A percentile compares a stretch with the other conserved stretches of the same genome.
Conservation (phyloP, 2,113 vertebrate species). For the Atherinomorus stipes region DNA sequence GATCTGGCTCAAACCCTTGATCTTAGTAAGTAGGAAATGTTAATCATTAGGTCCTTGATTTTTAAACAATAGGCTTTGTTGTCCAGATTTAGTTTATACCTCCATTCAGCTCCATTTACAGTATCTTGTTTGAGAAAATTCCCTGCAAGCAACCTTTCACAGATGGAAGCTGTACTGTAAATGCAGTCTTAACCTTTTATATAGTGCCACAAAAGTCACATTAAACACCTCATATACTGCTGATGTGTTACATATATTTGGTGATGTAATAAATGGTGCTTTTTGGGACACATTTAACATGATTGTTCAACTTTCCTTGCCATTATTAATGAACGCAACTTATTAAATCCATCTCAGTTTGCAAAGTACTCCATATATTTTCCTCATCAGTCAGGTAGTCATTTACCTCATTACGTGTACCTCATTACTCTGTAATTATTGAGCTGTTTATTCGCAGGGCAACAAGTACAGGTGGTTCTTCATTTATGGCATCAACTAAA, state of each 20-base stretch:
- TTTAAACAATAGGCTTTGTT: no score
- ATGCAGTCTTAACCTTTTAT: no score
- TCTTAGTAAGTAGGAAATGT: no score
- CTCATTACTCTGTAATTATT: neutral
- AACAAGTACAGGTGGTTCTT: neutral
- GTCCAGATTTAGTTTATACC: no score
- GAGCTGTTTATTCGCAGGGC: neutral
- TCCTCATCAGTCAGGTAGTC: slow-evolving; percentile 15
- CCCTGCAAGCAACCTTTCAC: no score
- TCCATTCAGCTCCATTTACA: no score
- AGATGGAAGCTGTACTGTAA: no score
- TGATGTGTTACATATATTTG: neutral
- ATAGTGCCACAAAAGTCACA: no score
- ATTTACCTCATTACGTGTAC: neutral
- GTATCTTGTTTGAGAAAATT: no score
- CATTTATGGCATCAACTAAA: neutral
- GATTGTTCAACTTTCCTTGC: slow-evolving; percentile 5
- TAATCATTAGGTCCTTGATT: no score
- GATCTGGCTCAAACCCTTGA: no score
- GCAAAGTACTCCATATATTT: slow-evolving; percentile 8
- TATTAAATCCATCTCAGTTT: slow-evolving; percentile 15
- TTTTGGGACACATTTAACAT: slow-evolving; percentile 16
- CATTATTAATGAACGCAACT: neutral
- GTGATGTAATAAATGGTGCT: neutral
- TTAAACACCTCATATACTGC: neutral